These are phyloP conservation scores for Cheirogaleus major DNA, from an alignment of 2,797 vertebrate genomes.

Conservation along the genomic window DNA sequence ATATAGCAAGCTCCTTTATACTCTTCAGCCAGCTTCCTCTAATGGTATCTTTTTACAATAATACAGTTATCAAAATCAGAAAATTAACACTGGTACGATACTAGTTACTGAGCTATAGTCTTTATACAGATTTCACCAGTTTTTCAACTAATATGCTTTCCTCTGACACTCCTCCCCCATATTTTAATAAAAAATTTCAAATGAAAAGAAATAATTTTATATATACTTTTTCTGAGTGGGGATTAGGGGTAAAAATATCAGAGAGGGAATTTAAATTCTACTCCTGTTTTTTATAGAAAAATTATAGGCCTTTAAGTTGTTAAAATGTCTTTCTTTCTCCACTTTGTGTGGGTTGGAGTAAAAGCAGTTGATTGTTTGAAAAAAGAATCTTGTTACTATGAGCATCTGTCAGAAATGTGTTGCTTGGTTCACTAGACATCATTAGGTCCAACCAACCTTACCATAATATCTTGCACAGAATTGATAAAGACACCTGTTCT, in stretches of 20 bases:
- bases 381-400: constrained; percentile 70
- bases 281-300: constrained; percentile 51
- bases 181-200: constrained; percentile 25
- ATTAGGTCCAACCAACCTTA: constrained; percentile 60
- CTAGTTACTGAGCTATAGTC: neutral
- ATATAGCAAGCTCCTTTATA: neutral
- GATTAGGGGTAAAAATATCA: constrained; percentile 55
- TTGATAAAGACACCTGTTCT: constrained; percentile 77
- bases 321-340: constrained; percentile 54
- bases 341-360: constrained; percentile 57
- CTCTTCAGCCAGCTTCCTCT: neutral
- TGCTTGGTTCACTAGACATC: constrained; percentile 65
- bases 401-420: constrained; percentile 67
- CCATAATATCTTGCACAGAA: constrained; percentile 33
- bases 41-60: neutral
- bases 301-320: constrained; percentile 28
- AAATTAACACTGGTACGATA: neutral
- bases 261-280: constrained; percentile 23
- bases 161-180: neutral
- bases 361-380: constrained; percentile 59
- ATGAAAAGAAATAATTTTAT: constrained; percentile 20
- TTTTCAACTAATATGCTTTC: neutral
- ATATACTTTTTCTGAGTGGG: constrained; percentile 39
- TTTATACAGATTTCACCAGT: neutral
- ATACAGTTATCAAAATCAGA: neutral